These are phyloP conservation scores for Thaleichthys pacificus DNA, from an alignment of 2,797 vertebrate species.

Conservation along the genomic window DNA sequence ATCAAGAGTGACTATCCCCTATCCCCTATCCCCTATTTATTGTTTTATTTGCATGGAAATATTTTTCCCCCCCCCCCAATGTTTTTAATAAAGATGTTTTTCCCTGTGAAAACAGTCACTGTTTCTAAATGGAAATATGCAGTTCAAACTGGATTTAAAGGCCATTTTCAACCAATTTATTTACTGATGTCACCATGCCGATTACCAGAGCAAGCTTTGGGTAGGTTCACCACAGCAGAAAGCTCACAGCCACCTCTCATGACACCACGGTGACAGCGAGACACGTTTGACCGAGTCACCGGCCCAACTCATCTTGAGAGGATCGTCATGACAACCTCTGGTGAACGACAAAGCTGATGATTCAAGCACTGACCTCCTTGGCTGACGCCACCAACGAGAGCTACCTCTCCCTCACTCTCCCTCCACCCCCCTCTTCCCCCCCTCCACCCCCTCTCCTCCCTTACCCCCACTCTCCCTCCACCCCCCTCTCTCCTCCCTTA, in stretches of 20 bases:
- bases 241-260: neutral
- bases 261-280: too few relatives aligned
- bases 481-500: too few relatives aligned
- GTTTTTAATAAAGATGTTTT: conserved; percentile 51
- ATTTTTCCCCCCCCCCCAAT: neutral
- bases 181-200: neutral
- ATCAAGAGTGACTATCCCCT: too few relatives aligned
- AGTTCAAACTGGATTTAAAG: conserved; percentile 19
- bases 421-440: too few relatives aligned
- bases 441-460: too few relatives aligned
- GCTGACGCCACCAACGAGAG: neutral
- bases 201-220: too few relatives aligned
- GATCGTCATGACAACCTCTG: neutral
- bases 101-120: conserved; percentile 11
- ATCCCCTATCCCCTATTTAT: too few relatives aligned
- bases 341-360: neutral
- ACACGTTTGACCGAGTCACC: too few relatives aligned
- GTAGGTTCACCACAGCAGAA: neutral
- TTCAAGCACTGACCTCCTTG: conserved; percentile 1
- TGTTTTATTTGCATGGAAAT: conserved; percentile 36
- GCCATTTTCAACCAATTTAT: conserved; percentile 7
- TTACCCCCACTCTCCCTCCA: too few relatives aligned
- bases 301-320: neutral
- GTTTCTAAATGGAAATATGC: conserved; percentile 37
- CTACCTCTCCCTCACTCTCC: too few relatives aligned